These are phyloP conservation scores for Aegotheles bennettii DNA, from an alignment of 2,113 vertebrate genomes.

Conservation along the genomic window DNA sequence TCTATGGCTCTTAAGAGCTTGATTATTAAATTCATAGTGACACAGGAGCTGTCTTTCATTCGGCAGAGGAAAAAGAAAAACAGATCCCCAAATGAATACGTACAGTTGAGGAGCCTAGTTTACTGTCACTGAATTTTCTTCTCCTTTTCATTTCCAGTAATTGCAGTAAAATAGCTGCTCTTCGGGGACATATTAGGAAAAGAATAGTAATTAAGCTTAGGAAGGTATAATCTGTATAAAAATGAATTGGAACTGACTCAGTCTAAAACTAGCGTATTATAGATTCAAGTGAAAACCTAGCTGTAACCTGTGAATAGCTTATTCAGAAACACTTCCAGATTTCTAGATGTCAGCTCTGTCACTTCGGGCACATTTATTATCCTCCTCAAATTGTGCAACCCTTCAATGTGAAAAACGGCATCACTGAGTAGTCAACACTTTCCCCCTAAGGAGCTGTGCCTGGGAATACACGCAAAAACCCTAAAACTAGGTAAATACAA, in stretches of 20 bases:
- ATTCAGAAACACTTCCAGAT: constrained; percentile 20
- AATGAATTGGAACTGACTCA: constrained; percentile 22
- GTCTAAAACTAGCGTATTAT: background rate
- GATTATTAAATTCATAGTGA: background rate
- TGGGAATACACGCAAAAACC: background rate
- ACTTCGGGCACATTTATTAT: constrained; percentile 15
- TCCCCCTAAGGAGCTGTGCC: background rate
- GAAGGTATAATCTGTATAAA: constrained; percentile 45
- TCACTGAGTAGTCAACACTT: background rate
- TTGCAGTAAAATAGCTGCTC: constrained; percentile 18
- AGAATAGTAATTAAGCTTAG: constrained; percentile 39
- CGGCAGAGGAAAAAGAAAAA: background rate
- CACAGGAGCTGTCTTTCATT: background rate
- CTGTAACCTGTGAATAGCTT: background rate
- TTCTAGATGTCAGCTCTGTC: constrained; percentile 1
- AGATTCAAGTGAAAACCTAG: constrained; percentile 12
- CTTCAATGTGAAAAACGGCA: constrained; percentile 33
- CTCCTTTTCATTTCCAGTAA: constrained; percentile 19
- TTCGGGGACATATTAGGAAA: constrained; percentile 7
- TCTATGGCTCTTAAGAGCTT: background rate
- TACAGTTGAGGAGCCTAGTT: background rate
- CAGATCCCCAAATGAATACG: background rate
- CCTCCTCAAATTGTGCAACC: background rate
- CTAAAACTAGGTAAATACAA: background rate
- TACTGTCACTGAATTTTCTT: background rate